Evolutionary conservation across 2,797 vertebrate species (phyloP).

Genomic region (Falco cherrug): DNA sequence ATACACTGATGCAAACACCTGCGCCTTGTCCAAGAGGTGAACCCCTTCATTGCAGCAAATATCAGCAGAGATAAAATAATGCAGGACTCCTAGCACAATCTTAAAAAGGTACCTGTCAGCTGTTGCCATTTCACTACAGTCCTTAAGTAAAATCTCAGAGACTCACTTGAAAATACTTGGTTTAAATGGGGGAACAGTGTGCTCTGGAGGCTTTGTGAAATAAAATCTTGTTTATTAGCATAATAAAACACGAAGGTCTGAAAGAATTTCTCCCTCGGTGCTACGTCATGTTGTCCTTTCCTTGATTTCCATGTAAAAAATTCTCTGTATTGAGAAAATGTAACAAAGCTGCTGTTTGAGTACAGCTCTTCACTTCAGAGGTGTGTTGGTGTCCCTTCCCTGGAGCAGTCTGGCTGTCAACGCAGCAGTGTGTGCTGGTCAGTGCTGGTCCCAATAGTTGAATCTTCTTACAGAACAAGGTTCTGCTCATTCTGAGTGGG

Average conservation of each 20-base stretch:
- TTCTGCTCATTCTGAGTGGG: neutral
- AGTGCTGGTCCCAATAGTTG: neutral
- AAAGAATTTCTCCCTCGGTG: neutral
- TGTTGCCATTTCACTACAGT: neutral
- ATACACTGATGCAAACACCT: neutral
- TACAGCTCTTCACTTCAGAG: neutral
- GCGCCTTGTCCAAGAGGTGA: neutral
- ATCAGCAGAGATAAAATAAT: neutral
- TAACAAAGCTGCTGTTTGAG: neutral
- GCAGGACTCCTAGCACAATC: neutral
- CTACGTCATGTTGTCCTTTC: neutral
- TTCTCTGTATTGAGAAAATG: neutral
- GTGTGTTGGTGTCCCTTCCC: neutral
- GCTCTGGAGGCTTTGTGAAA: neutral
- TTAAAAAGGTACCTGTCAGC: neutral
- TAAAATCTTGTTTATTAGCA: neutral
- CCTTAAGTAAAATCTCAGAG: neutral
- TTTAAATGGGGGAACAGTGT: neutral
- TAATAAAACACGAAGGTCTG: neutral
- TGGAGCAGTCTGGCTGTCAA: neutral
- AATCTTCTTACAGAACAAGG: neutral
- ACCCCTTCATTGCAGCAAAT: neutral
- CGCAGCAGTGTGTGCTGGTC: rapidly evolving
- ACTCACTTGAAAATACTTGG: neutral
- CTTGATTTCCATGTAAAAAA: neutral